phyloP scores from a whole-genome alignment of 1,140 invertebrate genomes.

The Diprion similis region DNA sequence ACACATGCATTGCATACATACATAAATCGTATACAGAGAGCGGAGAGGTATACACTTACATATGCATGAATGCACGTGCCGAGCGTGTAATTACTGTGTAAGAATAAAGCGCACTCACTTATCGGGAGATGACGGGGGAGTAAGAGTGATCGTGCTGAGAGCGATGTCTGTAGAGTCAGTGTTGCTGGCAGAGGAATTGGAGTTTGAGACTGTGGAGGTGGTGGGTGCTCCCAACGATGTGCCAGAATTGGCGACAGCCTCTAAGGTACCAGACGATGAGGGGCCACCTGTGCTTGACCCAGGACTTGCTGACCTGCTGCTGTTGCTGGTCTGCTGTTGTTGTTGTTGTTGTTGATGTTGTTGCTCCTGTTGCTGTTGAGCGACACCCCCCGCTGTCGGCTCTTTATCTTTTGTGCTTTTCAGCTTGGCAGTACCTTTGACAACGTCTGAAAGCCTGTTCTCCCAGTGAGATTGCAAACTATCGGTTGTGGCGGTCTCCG shows the following conservation, averaged over 20 bases:
- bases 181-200: slow-evolving; percentile 54
- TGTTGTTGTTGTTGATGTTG: slow-evolving; percentile 35
- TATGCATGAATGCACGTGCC: no score
- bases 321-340: slow-evolving; percentile 39
- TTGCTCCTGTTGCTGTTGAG: slow-evolving; percentile 35
- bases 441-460: slow-evolving; percentile 79
- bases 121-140: slow-evolving; percentile 68
- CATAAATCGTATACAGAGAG: no score
- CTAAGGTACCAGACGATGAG: slow-evolving; percentile 7
- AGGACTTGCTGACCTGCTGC: slow-evolving; percentile 58
- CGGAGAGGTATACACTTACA: no score
- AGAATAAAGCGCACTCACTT: slow-evolving; percentile 63
- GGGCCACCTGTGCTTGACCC: slow-evolving; percentile 35
- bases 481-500: slow-evolving; percentile 41
- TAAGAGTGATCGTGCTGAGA: slow-evolving; percentile 61
- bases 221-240: slow-evolving; percentile 32
- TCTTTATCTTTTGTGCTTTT: slow-evolving; percentile 59
- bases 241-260: slow-evolving; percentile 19
- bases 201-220: slow-evolving; percentile 50
- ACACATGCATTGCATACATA: slow-evolving; percentile 16
- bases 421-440: slow-evolving; percentile 75
- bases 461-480: slow-evolving; percentile 50
- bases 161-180: slow-evolving; percentile 55
- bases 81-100: slow-evolving; percentile 23
- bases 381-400: slow-evolving; percentile 34